Conservation (phyloP, 2,888 invertebrate species). For the Apamea epomidion region DNA sequence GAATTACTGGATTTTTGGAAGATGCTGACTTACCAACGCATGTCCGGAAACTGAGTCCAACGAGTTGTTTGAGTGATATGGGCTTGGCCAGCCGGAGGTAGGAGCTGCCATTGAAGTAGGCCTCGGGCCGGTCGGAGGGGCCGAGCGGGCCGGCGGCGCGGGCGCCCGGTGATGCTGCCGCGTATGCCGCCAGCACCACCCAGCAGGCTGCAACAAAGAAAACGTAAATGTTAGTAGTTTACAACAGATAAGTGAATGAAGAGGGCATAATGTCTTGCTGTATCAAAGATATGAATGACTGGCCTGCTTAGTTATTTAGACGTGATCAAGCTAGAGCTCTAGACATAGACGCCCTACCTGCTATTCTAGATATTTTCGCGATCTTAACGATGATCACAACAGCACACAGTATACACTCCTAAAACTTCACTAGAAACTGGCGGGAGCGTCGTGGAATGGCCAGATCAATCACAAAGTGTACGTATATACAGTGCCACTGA, state of each 20-base stretch:
- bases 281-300: neutral
- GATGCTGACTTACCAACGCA: constrained; percentile 92
- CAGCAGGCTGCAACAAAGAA: constrained; percentile 72
- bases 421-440: constrained; percentile 4
- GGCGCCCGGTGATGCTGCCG: constrained; percentile 63
- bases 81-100: constrained; percentile 93
- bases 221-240: neutral
- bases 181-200: constrained; percentile 69
- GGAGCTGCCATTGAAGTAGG: constrained; percentile 95
- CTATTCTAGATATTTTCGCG: neutral
- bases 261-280: too few species aligned
- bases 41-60: constrained; percentile 95
- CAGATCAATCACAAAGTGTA: constrained; percentile 17
- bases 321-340: neutral
- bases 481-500: constrained; percentile 23
- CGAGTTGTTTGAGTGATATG: constrained; percentile 94
- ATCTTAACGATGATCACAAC: neutral
- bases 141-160: constrained; percentile 83
- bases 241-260: neutral
- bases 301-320: neutral
- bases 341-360: neutral
- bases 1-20: constrained; percentile 24
- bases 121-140: constrained; percentile 93
- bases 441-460: neutral
- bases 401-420: constrained; percentile 6